Conservation (phyloP, 2,888 invertebrate species). For the Synanthedon formicaeformis region DNA sequence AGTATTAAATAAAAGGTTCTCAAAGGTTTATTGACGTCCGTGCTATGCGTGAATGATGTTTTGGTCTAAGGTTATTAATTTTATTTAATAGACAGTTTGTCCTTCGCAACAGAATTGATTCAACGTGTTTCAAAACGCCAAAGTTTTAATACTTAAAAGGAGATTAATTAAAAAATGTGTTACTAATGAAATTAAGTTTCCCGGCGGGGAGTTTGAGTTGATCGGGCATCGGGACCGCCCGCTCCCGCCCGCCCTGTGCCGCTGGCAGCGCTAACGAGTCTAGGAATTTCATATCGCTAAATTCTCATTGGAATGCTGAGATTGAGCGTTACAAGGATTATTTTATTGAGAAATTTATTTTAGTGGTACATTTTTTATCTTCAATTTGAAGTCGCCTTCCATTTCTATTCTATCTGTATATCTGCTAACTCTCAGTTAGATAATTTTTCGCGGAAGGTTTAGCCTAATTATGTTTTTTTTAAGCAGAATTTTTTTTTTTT, state of each 20-base stretch:
- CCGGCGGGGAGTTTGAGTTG: neutral
- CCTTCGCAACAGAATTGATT: no score
- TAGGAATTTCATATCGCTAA: slow-evolving; percentile 31
- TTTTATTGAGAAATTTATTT: slow-evolving; percentile 22
- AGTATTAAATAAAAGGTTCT: no score
- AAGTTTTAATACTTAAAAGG: slow-evolving; percentile 33
- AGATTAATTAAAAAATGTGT: slow-evolving; percentile 43
- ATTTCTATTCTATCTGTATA: no score
- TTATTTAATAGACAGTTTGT: no score
- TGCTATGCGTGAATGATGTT: no score
- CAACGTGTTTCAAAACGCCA: slow-evolving; percentile 17
- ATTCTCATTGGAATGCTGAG: slow-evolving; percentile 23
- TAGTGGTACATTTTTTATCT: neutral
- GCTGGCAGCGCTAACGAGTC: slow-evolving; percentile 9
- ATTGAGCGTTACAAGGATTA: slow-evolving; percentile 20
- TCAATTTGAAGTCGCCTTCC: no score
- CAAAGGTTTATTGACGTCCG: no score
- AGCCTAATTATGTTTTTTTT: no score
- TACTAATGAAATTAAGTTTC: slow-evolving; percentile 35
- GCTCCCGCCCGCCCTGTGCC: neutral
- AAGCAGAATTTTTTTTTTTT: no score
- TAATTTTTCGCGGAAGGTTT: no score
- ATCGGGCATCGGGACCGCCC: neutral
- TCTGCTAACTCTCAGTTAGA: no score
- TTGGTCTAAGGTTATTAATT: no score